Evolutionary conservation across 2,888 invertebrate genomes (phyloP).

Genomic region (Sialis fuliginosa): DNA sequence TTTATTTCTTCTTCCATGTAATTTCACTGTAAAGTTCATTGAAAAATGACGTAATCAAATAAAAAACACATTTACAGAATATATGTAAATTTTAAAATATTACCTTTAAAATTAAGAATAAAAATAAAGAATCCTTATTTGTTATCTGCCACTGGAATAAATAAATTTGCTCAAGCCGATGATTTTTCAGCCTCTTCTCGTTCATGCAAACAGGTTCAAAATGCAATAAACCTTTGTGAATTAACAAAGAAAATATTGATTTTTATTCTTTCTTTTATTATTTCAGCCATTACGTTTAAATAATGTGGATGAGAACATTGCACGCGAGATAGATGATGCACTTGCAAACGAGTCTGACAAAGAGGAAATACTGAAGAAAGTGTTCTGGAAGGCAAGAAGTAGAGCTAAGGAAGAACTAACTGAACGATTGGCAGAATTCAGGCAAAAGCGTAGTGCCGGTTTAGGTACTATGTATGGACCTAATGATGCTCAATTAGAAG

Average conservation of each 20-base stretch:
- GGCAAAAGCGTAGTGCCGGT: constrained; percentile 78
- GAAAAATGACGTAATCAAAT: too few relatives aligned
- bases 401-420: constrained; percentile 68
- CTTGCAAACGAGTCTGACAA: constrained; percentile 69
- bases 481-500: constrained; percentile 57
- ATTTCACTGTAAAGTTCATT: too few relatives aligned
- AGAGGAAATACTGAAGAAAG: constrained; percentile 73
- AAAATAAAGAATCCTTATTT: too few relatives aligned
- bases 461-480: constrained; percentile 82
- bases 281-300: constrained; percentile 59
- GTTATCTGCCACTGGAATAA: too few relatives aligned
- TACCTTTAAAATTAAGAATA: too few relatives aligned
- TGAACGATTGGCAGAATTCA: constrained; percentile 59
- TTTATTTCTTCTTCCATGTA: not conserved
- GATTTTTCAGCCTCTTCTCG: too few relatives aligned
- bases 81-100: too few relatives aligned
- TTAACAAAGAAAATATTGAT: too few relatives aligned
- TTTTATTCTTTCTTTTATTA: constrained; percentile 7
- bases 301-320: constrained; percentile 72
- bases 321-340: constrained; percentile 77
- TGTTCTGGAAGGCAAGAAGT: constrained; percentile 76
- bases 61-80: too few relatives aligned
- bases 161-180: too few relatives aligned
- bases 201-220: too few relatives aligned
- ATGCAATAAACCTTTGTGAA: too few relatives aligned